Base-by-base conservation (phyloP, 2,113 vertebrate species). In the Leptodactylus fuscus region DNA sequence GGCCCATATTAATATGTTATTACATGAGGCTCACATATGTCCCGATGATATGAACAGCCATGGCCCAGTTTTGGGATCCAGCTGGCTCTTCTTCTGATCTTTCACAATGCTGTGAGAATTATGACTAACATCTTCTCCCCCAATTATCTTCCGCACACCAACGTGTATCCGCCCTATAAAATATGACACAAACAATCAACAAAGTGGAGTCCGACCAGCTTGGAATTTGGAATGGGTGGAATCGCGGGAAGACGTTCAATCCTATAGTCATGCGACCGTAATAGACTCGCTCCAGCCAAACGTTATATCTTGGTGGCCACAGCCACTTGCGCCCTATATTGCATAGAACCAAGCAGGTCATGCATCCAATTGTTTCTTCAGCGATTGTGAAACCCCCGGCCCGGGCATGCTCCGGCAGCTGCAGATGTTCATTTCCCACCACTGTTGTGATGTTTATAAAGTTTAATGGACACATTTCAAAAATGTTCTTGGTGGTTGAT, bases 61-160 rank as follows among this genome's bases (percentile, higher is more conserved):
- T 18, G 46, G 49, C 65, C 71, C 67, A 83, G 34, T 74, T 24
- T 74, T 55, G 24, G n/a, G 16, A 73, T 53, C 69, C 51, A 83
- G 49, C 69, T 83, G 69, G 69, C 81, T 55, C 29, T 41, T 53
- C 24, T 53, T 11, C 46, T 4, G 12, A 46, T 81, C 46, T 70
- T 70, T 46, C 41, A n/a, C 36, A 48, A 81, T 4, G 5, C 20
- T 55, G 20, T 36, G 29, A 58, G 49, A 73, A 41, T 38, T n/a
- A 58, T 73, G 65, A 73, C 65, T 82, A 55, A 73, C 22, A 51
- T 71, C 34, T 10, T 15, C 10, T 48, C n/a, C n/a, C n/a, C n/a
- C n/a, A n/a, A 29, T 49, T 69, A 34, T 36, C 5, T n/a, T 62
- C 36, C 41, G 38, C 18, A 27, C 18, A 41, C 79, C 41, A 81